Evolutionary conservation across 2,888 invertebrate species (phyloP).

Genomic region (Sminthurinus aureus): DNA sequence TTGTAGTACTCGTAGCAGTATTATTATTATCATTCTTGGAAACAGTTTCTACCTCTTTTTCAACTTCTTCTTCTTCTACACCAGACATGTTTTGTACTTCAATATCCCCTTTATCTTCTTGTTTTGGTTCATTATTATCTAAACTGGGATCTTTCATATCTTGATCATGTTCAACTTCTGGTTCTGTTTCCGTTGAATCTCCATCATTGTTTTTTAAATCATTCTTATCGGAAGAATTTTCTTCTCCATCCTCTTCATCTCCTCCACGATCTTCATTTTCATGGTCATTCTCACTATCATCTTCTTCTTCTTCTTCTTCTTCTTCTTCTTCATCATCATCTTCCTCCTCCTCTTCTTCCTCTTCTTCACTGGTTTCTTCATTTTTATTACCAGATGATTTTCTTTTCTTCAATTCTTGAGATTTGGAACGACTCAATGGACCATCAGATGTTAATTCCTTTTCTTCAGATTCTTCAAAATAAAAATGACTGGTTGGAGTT

Average conservation of each 20-base stretch:
- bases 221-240: background rate
- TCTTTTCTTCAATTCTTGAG: background rate
- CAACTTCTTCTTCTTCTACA: background rate
- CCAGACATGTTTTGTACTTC: background rate
- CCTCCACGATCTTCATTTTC: background rate
- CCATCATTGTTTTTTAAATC: background rate
- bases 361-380: conserved; percentile 10
- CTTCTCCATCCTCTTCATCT: background rate
- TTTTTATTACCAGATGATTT: conserved; percentile 22
- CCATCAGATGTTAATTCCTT: conserved; percentile 22
- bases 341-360: conserved; percentile 4
- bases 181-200: background rate
- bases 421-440: background rate
- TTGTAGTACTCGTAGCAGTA: too few species aligned
- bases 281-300: background rate
- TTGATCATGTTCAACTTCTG: background rate
- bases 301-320: background rate
- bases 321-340: conserved; percentile 16
- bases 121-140: background rate
- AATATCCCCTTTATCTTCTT: background rate
- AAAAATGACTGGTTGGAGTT: conserved; percentile 60
- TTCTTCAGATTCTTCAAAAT: conserved; percentile 34
- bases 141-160: background rate
- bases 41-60: background rate
- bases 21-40: too few species aligned